A percentile compares a stretch with the other conserved stretches of the same genome.
phyloP scores from a whole-genome alignment of 1,140 invertebrate genomes.

The Drosophila littoralis region DNA sequence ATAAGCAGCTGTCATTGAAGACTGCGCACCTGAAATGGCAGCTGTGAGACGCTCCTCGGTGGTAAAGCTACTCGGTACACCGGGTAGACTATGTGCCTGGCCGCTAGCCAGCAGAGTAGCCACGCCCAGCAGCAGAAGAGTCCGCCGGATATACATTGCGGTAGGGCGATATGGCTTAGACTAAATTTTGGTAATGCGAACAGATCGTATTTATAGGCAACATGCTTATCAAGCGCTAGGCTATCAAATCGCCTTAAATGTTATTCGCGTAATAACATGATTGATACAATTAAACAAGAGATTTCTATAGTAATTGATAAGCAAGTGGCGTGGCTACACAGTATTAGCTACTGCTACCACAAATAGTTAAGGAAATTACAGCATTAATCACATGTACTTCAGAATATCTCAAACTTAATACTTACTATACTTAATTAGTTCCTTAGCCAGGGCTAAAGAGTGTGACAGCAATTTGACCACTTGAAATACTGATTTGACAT shows the following conservation, averaged over 20 bases:
- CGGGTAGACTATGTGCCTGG: conserved; percentile 31
- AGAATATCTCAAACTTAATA: too few relatives aligned
- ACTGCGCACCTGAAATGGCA: conserved; percentile 43
- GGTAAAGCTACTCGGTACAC: conserved; percentile 28
- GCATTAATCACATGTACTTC: background rate
- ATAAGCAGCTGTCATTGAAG: background rate
- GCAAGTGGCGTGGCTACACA: background rate
- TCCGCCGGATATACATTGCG: conserved; percentile 53
- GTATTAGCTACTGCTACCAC: background rate
- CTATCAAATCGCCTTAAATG: conserved; percentile 22
- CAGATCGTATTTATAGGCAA: conserved; percentile 50
- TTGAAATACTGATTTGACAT: background rate
- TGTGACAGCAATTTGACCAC: background rate
- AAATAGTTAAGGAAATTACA: background rate
- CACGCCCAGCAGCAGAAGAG: conserved; percentile 36
- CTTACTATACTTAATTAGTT: background rate
- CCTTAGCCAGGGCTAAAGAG: background rate
- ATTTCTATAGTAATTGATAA: conserved; percentile 29
- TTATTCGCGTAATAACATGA: conserved; percentile 5
- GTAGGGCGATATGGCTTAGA: conserved; percentile 15
- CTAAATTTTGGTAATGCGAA: conserved; percentile 25
- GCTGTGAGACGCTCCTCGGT: conserved; percentile 36
- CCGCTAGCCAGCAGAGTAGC: conserved; percentile 17
- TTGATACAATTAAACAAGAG: conserved; percentile 14
- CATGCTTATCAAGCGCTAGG: conserved; percentile 22